Evolutionary conservation across 2,888 invertebrate genomes (phyloP), one percentile per base, ranked within the genome.

Genomic region (Phaedon cochleariae): DNA sequence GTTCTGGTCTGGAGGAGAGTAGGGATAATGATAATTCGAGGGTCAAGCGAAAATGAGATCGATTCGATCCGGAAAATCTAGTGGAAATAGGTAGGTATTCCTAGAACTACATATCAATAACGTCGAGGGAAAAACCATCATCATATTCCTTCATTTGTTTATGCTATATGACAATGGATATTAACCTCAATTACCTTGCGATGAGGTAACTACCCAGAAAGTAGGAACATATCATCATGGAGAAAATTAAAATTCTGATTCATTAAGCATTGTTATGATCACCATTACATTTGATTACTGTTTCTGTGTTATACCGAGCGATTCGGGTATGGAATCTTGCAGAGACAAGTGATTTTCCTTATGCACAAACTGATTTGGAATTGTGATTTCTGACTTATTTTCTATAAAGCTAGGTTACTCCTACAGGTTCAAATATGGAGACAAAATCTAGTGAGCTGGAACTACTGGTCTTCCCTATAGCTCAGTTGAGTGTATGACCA

Each of bases 301-400:
- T 72, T 70, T 72, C 74, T 73, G 72, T 70, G 72, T 71, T 72
- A 61, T 67, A 26, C 26, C 26, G n/a, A 26, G 26, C 26, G 26
- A 26, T 5, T 7, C 3, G 26, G 3, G 26, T 7, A 26, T 26
- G n/a, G n/a, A n/a, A n/a, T n/a, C n/a, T n/a, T n/a, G n/a, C n/a
- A n/a, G n/a, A n/a, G n/a, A n/a, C n/a, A n/a, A n/a, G n/a, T n/a
- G n/a, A n/a, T n/a, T n/a, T n/a, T n/a, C n/a, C n/a, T n/a, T n/a
- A n/a, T n/a, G n/a, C n/a, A n/a, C n/a, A n/a, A n/a, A n/a, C n/a
- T n/a, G n/a, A n/a, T n/a, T n/a, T n/a, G n/a, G n/a, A n/a, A n/a
- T n/a, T n/a, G n/a, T n/a, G n/a, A n/a, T n/a, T n/a, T n/a, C n/a
- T n/a, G n/a, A n/a, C n/a, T n/a, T n/a, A n/a, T n/a, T n/a, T n/a